Evolutionary conservation across 1,140 invertebrate genomes (phyloP), one percentile per base, ranked within the genome.

Genomic region (Drosophila busckii): DNA sequence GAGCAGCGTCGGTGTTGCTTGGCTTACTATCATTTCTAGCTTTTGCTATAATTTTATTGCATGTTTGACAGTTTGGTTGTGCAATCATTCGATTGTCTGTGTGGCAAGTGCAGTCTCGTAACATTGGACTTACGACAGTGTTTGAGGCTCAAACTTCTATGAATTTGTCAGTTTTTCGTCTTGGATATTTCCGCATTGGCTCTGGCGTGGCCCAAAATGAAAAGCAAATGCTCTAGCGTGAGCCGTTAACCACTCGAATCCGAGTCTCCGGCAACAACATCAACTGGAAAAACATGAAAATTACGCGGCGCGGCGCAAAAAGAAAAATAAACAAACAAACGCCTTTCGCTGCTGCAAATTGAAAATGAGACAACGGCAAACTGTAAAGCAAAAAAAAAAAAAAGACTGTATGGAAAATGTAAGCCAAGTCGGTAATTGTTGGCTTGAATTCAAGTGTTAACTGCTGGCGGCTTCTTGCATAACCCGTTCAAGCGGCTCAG

Each of bases 261-360:
- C 55, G 31, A n/a, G 37, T 31, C 38, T 53, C 41, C 64, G 46
- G 55, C 20, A 54, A 42, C 38, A 54, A 50, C 37, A 41, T 6
- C 41, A 62, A 55, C 65, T 59, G 48, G 38, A 64, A 71, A 71
- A 66, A 29, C 61, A 44, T 19, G 40, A 61, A 55, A 40, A 34
- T 41, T 32, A 48, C 4, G 2, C n/a, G n/a, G n/a, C 16, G 54
- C 41, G 16, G 29, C 46, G 19, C 8, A 13, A 3, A 4, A 49
- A 48, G 15, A 9, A 48, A 48, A 9, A 26, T 4, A 12, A 31
- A 25, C n/a, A 26, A 13, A 13, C 10, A 34, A 28, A 23, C 10
- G 17, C 22, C 32, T 42, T 35, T 46, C 31, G 48, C 54, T 31
- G 34, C 22, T 22, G 13, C 9, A 34, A 19, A 15, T 22, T 7